Evolutionary conservation across 2,888 invertebrate genomes (phyloP).

Genomic region (Allygus modestus): DNA sequence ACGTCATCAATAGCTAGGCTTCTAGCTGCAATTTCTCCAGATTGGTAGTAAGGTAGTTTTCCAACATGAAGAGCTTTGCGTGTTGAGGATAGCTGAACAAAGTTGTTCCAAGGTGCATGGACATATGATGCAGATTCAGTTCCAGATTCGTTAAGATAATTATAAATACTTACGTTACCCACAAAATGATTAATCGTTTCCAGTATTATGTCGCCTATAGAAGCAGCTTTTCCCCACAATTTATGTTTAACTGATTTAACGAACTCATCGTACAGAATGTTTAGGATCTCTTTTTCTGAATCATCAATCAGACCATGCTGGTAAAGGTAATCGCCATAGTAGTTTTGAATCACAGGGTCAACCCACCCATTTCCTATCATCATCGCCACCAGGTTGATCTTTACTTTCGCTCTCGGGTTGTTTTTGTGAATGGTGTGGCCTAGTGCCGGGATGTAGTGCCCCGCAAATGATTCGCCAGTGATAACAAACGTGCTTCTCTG

Average conservation of each 20-base stretch:
- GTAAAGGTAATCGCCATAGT: slow-evolving; percentile 88
- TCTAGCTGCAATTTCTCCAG: slow-evolving; percentile 75
- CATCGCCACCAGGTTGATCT: slow-evolving; percentile 85
- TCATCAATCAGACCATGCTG: slow-evolving; percentile 78
- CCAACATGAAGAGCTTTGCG: slow-evolving; percentile 91
- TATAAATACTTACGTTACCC: too few relatives aligned
- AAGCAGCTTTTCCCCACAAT: too few relatives aligned
- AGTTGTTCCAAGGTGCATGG: slow-evolving; percentile 70
- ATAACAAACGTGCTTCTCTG: slow-evolving; percentile 88
- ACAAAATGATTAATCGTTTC: too few relatives aligned
- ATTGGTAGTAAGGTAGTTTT: not conserved
- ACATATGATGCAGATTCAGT: slow-evolving; percentile 74
- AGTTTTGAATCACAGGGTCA: slow-evolving; percentile 86
- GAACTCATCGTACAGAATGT: too few relatives aligned
- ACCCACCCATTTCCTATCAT: slow-evolving; percentile 89
- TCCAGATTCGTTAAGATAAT: too few relatives aligned
- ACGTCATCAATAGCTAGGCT: slow-evolving; percentile 89
- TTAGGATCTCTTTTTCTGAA: slow-evolving; percentile 78
- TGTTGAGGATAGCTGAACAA: slow-evolving; percentile 75
- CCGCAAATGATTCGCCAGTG: slow-evolving; percentile 94
- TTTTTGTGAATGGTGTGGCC: slow-evolving; percentile 84
- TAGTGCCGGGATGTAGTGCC: slow-evolving; percentile 87
- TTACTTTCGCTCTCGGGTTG: slow-evolving; percentile 78
- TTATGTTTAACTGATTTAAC: too few relatives aligned
- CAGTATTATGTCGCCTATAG: too few relatives aligned